Percentiles rank a stretch among this genome's conserved stretches.
Conservation (phyloP, 2,797 vertebrate genomes). For the Knipowitschia caucasica region DNA sequence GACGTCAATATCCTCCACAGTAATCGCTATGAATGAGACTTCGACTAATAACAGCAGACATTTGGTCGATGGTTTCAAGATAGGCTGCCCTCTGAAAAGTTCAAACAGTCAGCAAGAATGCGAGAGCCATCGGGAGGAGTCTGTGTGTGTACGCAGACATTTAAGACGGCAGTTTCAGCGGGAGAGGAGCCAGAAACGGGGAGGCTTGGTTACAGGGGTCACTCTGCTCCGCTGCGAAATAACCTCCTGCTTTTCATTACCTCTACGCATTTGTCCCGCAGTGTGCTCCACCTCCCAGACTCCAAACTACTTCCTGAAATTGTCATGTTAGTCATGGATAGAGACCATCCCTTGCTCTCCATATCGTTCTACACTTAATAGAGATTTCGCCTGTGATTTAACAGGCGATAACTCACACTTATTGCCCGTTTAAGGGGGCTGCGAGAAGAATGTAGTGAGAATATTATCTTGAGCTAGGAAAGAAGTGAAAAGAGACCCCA, state of each 20-base stretch:
- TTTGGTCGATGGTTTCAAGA: conserved; percentile 61
- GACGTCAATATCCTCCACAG: conserved; percentile 38
- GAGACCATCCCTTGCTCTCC: background rate
- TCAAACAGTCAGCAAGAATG: conserved; percentile 66
- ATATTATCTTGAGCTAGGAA: conserved; percentile 12
- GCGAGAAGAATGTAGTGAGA: background rate
- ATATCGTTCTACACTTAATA: conserved; percentile 37
- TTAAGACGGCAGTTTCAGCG: conserved; percentile 58
- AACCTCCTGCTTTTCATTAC: conserved; percentile 75
- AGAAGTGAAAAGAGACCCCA: background rate
- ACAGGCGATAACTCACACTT: conserved; percentile 25
- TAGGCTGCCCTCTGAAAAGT: conserved; percentile 61
- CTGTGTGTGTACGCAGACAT: conserved; percentile 35
- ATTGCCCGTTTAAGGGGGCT: conserved; percentile 26
- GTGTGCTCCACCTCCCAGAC: conserved; percentile 58
- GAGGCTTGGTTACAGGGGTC: conserved; percentile 57
- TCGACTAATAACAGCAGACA: conserved; percentile 56
- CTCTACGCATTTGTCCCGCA: conserved; percentile 61
- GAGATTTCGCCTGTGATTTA: conserved; percentile 45
- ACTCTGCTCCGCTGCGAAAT: conserved; percentile 53
- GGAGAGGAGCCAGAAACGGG: conserved; percentile 58
- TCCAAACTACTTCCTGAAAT: conserved; percentile 63
- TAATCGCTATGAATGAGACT: conserved; percentile 54
- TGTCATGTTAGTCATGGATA: conserved; percentile 60
- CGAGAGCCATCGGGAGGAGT: conserved; percentile 48